Base-by-base conservation (phyloP, 2,113 vertebrate species). In the Brachyhypopomus occidentalis region DNA sequence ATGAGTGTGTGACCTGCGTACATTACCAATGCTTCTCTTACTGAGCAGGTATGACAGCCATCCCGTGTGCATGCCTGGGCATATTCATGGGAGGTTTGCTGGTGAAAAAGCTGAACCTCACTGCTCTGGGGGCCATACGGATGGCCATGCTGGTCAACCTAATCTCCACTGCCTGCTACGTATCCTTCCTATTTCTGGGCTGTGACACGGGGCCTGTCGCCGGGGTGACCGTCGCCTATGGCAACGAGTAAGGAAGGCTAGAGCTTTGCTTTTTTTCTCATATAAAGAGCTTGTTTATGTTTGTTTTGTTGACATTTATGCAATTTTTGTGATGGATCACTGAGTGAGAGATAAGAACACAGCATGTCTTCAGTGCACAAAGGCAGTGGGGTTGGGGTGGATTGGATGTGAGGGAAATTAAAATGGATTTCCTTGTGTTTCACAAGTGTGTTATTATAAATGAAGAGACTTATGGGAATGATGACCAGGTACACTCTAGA, bases 81-180 rank as follows among this genome's bases (percentile, higher is more conserved):
- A 99, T 99, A 91, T 98, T 99, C 90, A 92, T 99, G 90, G 97
- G 98, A 0, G 98, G 98, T 0, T 93, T 98, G 75, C 91, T 99
- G 88, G 97, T 99, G 87, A 98, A 98, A 91, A 98, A 99, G 92
- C 92, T 99, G 83, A 98, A 96, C 90, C 89, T 99, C 80, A 96
- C 96, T 0, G 96, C 97, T 0, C 92, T 99, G 45, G 97, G 98
- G 70, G 98, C 98, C 80, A 96, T 98, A 74, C 94, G 95, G 60
- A 98, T 99, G 97, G 96, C 97, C 87, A 98, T 99, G 97, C 83
- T 98, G 60, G 98, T 99, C 88, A 99, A 98, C 93, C 91, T 99
- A 87, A 94, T 99, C 77, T 99, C 97, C 91, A 98, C 96, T 0
- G 95, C 96, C 69, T 99, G 97, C 92, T 99, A 98, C 2, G 91